Base-by-base conservation (phyloP, 1,140 invertebrate species). In the Drosophila albomicans region DNA sequence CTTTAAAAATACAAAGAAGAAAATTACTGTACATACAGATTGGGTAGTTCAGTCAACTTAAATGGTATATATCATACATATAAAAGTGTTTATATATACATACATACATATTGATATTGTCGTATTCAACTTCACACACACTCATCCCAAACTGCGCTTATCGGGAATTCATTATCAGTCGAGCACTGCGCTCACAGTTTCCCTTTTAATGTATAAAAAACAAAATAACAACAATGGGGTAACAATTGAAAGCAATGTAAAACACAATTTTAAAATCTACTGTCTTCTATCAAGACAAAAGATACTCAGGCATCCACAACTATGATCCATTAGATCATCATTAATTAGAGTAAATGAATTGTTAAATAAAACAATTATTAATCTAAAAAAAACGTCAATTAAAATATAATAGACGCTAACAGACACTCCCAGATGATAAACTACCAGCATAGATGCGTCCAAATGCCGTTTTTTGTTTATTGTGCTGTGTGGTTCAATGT, bases 401-500 rank as follows among this genome's bases (percentile, higher is more conserved):
- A 58, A 75, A 51, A 57, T 41, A 62, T 57, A 32, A 48, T 41
- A 10, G 49, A 8, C 16, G 32, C 20, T 48, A 20, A n/a, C 35
- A 25, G 16, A 59, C 38, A 54, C 13, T 11, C 41, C 20, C 11
- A 57, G 57, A 73, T 68, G 48, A 58, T 54, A 61, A 70, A 65
- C 66, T 71, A 65, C 32, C 35, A 38, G 35, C 10, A 38, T 38
- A 51, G 15, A 49, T 32, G 13, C 4, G 30, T 38, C 10, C 48
- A 59, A 52, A n/a, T 66, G 25, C 16, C 46, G 46, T 75, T 15
- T 25, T 51, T 20, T 58, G 20, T 45, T 52, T 30, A n/a, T 38
- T 38, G 13, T 13, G 41, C 48, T 58, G 49, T 64, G 13, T 81
- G 56, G 75, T 84, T 82, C 74, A 70, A 65, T 75, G 84, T 72